A percentile compares a stretch with the other conserved stretches of the same genome.
Conservation (phyloP, 2,113 vertebrate species). For the Callopanchax toddi region DNA sequence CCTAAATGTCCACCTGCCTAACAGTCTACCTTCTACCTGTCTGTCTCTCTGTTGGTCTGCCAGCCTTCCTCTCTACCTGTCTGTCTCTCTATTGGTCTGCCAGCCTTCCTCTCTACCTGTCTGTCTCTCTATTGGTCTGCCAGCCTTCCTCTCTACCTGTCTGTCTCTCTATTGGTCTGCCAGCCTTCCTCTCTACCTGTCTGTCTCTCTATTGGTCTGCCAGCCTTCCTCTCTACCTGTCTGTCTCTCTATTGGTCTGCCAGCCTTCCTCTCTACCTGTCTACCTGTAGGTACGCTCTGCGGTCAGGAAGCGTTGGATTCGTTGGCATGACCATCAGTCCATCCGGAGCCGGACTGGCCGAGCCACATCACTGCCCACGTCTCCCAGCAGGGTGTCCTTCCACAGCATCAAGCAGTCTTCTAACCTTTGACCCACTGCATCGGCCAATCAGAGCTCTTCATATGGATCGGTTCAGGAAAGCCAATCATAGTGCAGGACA, state of each 20-base stretch:
- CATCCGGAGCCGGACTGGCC: conserved; percentile 41
- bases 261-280: not conserved
- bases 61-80: too few species aligned
- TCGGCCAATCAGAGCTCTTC: conserved; percentile 6
- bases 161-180: too few species aligned
- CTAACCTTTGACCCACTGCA: conserved; percentile 33
- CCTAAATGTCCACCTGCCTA: too few species aligned
- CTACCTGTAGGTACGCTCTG: conserved; percentile 42
- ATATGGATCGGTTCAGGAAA: not conserved
- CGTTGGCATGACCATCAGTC: conserved; percentile 61
- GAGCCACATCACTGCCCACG: conserved; percentile 47
- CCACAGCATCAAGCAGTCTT: conserved; percentile 62
- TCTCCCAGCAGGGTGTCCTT: conserved; percentile 56
- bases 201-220: too few species aligned
- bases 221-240: too few species aligned
- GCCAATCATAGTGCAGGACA: conserved; percentile 2
- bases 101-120: too few species aligned
- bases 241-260: not conserved
- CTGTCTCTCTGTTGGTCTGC: too few species aligned
- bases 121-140: too few species aligned
- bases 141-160: too few species aligned
- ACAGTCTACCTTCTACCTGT: too few species aligned
- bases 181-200: too few species aligned
- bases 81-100: too few species aligned
- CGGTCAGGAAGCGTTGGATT: conserved; percentile 52